Percentiles rank a stretch among this genome's conserved stretches.
Conservation (phyloP, 1,140 invertebrate species). For the Mycetomoellerius zeteki region DNA sequence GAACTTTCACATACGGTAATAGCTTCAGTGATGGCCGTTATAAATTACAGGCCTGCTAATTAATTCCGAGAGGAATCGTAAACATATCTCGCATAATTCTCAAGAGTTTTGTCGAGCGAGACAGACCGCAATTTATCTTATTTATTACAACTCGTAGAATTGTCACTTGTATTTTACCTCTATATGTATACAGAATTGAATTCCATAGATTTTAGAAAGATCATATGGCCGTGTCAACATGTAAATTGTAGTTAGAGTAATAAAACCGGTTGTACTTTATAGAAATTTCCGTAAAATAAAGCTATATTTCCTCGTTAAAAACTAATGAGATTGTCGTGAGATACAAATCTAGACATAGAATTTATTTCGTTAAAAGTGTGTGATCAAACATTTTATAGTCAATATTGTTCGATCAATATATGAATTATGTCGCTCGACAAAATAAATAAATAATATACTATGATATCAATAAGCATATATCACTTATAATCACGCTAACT, state of each 20-base stretch:
- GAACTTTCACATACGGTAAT: constrained; percentile 30
- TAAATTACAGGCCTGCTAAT: constrained; percentile 34
- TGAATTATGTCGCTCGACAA: not conserved
- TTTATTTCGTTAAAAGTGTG: not conserved
- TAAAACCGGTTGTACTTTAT: constrained; percentile 37
- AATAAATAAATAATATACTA: constrained; percentile 24
- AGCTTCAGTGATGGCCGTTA: not conserved
- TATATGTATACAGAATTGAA: constrained; percentile 20
- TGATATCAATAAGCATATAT: not conserved
- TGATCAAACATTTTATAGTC: not conserved
- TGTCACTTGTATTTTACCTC: constrained; percentile 5
- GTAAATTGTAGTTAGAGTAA: constrained; percentile 30
- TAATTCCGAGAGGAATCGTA: constrained; percentile 33
- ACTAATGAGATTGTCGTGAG: not conserved
- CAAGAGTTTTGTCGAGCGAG: constrained; percentile 13
- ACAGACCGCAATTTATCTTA: constrained; percentile 29
- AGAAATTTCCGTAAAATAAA: constrained; percentile 27
- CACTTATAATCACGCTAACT: not conserved
- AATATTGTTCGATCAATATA: not conserved
- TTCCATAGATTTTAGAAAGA: constrained; percentile 12
- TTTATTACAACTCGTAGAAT: constrained; percentile 50
- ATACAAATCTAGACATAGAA: constrained; percentile 5
- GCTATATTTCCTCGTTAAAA: not conserved
- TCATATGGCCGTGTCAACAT: not conserved
- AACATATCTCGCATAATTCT: constrained; percentile 35